A percentile compares a stretch with the other conserved stretches of the same genome.
Conservation (phyloP, 2,797 vertebrate genomes). For the Acanthis flammea region DNA sequence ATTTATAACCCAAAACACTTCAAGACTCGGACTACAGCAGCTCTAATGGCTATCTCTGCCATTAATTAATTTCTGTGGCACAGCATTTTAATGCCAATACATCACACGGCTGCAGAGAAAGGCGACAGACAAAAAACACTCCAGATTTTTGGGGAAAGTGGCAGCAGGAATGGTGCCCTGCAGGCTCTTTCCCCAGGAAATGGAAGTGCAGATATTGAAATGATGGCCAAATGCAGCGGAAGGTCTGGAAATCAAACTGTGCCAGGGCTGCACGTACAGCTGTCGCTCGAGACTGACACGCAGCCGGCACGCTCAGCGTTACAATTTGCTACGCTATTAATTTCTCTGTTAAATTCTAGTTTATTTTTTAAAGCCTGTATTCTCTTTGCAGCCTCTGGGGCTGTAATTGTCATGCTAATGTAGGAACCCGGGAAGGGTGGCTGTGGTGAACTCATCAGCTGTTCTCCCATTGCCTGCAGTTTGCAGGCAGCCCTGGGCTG, state of each 20-base stretch:
- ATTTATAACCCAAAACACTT: background rate
- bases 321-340: background rate
- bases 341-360: background rate
- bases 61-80: background rate
- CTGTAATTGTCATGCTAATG: background rate
- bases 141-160: background rate
- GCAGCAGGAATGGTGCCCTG: background rate
- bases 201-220: background rate
- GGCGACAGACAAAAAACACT: background rate
- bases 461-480: background rate
- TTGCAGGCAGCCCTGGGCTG: background rate
- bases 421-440: background rate
- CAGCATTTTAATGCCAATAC: background rate
- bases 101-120: background rate
- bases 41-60: background rate
- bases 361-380: background rate
- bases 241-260: background rate
- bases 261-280: background rate
- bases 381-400: background rate
- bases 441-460: background rate
- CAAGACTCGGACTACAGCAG: accelerated
- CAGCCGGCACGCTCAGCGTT: background rate
- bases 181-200: background rate
- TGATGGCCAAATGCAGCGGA: background rate
- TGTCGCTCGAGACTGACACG: background rate